Evolutionary conservation across 2,113 vertebrate species (phyloP).

Genomic region (cattle (Bos taurus)): ARS-UCD2.0 NC_037336.1:1546001-1546500

Average conservation of each 20-base stretch:
- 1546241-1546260: background rate
- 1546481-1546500: background rate
- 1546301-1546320: background rate
- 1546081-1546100: background rate
- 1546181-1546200: background rate
- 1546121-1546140: background rate
- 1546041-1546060: background rate
- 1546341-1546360: background rate
- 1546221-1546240: background rate
- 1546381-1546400: background rate
- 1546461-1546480: background rate
- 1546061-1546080: background rate
- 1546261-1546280: background rate
- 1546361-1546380: background rate
- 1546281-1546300: background rate
- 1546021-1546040: background rate
- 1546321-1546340: background rate
- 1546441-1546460: background rate
- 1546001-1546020: background rate
- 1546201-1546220: background rate
- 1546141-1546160: background rate
- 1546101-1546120: too few relatives aligned
- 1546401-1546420: background rate
- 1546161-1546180: background rate
- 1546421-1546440: background rate